phyloP scores from a whole-genome alignment of 2,888 invertebrate genomes.

The Agonopterix arenella region DNA sequence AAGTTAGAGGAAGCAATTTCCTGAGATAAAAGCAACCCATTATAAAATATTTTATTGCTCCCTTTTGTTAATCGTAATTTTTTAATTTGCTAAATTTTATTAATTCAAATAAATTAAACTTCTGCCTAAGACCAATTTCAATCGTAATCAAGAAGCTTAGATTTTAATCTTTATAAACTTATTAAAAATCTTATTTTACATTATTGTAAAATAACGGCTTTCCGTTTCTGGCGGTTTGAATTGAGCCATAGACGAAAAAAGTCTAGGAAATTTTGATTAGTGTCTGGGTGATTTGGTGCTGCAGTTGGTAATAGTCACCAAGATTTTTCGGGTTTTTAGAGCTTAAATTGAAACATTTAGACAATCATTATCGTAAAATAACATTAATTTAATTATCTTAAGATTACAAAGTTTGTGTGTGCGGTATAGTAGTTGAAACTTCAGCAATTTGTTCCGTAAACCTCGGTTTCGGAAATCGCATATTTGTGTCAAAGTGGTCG shows the following conservation, averaged over 20 bases:
- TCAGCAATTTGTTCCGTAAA: constrained; percentile 18
- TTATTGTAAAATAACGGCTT: too few species aligned
- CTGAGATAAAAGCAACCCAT: too few species aligned
- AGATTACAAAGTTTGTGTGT: constrained; percentile 10
- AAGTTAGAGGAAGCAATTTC: too few species aligned
- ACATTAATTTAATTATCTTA: constrained; percentile 11
- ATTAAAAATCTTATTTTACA: too few species aligned
- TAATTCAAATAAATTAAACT: too few species aligned
- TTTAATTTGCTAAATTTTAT: too few species aligned
- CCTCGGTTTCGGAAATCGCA: constrained; percentile 37
- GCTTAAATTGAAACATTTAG: constrained; percentile 31
- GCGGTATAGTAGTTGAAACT: constrained; percentile 6
- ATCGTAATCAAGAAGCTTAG: too few species aligned
- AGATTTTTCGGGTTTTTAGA: constrained; percentile 53
- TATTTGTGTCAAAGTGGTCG: constrained; percentile 53
- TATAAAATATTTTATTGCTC: too few species aligned
- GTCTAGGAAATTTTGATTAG: constrained; percentile 56
- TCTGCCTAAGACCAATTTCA: too few species aligned
- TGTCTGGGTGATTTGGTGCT: constrained; percentile 58
- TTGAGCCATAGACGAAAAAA: constrained; percentile 43
- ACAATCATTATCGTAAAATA: constrained; percentile 10
- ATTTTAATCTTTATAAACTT: too few species aligned
- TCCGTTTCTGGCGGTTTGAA: constrained; percentile 43
- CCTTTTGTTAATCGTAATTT: too few species aligned
- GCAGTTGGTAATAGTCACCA: constrained; percentile 64